Conservation (phyloP, 2,113 vertebrate species). For the Axis porcinus region DNA sequence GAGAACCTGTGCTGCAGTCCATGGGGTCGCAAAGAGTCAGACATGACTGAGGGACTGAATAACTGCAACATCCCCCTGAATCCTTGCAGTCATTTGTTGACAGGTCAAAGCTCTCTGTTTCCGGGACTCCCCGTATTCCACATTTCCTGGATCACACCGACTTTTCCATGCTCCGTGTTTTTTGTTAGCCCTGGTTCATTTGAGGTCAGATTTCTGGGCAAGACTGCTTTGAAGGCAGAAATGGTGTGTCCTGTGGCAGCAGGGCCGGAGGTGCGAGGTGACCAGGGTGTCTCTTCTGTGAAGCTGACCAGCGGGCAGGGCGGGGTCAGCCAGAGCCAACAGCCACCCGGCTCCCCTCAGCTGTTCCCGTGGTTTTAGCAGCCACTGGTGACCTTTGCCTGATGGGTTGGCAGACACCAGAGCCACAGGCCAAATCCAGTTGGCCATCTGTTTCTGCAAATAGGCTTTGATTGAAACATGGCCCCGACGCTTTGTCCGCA, state of each 20-base stretch:
- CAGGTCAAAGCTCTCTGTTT: accelerated
- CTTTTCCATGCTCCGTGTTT: background rate
- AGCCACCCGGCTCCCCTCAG: background rate
- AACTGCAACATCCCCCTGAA: background rate
- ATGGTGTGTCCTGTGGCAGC: background rate
- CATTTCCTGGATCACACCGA: accelerated
- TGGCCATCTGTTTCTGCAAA: background rate
- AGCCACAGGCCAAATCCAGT: background rate
- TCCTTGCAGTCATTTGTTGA: no score
- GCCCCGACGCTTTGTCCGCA: background rate
- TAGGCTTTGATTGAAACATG: background rate
- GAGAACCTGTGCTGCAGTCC: accelerated
- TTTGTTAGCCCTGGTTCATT: background rate
- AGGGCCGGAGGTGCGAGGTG: accelerated
- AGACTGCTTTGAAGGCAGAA: background rate
- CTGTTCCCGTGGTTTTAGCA: background rate
- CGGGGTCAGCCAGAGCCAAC: background rate
- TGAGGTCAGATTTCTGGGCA: background rate
- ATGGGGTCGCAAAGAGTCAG: background rate
- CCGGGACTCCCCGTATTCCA: accelerated
- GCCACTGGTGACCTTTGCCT: background rate
- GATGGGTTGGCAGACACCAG: background rate
- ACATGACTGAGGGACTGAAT: background rate
- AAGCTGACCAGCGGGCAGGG: accelerated
- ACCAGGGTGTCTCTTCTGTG: background rate